phyloP scores from a whole-genome alignment of 2,113 vertebrate species.

The Coptodon bakossiorum region DNA sequence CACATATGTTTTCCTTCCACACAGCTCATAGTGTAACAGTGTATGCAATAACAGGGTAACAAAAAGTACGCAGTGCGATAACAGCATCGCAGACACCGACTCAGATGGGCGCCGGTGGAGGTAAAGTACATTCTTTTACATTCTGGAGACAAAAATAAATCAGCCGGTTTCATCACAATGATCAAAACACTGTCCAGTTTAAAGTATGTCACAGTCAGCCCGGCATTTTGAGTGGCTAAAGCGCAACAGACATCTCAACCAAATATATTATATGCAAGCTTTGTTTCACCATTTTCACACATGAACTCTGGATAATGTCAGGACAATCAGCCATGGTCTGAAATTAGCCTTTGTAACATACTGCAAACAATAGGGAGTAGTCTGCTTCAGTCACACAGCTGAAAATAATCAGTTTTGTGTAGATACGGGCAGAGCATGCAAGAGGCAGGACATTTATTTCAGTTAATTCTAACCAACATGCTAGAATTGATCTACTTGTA shows the following conservation, averaged over 20 bases:
- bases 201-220: neutral
- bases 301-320: neutral
- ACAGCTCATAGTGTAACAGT: neutral
- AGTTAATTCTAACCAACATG: neutral
- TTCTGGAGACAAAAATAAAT: neutral
- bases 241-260: neutral
- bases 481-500: neutral
- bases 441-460: neutral
- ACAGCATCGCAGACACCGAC: neutral
- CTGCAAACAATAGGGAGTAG: neutral
- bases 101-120: neutral
- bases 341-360: neutral
- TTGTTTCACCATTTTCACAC: neutral
- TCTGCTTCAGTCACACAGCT: neutral
- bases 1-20: constrained; percentile 4
- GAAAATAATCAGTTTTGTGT: neutral
- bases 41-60: neutral
- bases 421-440: neutral
- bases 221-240: neutral
- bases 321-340: neutral
- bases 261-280: neutral
- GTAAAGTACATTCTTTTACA: neutral
- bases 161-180: neutral
- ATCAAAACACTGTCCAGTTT: neutral
- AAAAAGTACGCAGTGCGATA: neutral